phyloP scores from a whole-genome alignment of 2,797 vertebrate genomes.

The Cetoscarus ocellatus region DNA sequence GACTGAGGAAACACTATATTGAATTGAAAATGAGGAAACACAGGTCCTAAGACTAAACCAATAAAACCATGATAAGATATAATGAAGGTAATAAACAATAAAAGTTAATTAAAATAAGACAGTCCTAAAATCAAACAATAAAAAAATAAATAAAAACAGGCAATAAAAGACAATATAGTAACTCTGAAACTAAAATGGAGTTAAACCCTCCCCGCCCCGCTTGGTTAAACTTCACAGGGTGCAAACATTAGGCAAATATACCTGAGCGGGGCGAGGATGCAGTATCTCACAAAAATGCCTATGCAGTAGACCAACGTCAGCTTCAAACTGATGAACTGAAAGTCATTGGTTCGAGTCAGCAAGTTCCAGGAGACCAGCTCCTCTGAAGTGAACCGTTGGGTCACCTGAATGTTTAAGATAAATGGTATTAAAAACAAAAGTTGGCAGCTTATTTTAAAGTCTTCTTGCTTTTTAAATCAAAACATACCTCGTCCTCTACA shows the following conservation, averaged over 20 bases:
- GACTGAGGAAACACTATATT: too few relatives aligned
- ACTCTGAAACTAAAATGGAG: too few relatives aligned
- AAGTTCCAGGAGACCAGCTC: slow-evolving; percentile 98
- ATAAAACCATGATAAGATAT: too few relatives aligned
- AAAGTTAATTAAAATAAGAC: too few relatives aligned
- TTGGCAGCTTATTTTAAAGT: neutral
- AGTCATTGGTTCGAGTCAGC: slow-evolving; percentile 95
- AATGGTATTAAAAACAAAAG: neutral
- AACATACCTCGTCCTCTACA: slow-evolving; percentile 90
- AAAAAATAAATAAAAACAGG: too few relatives aligned
- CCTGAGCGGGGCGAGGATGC: slow-evolving; percentile 94
- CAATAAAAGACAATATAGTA: too few relatives aligned
- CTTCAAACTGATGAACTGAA: slow-evolving; percentile 92
- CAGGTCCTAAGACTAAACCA: too few relatives aligned
- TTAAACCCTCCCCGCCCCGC: too few relatives aligned
- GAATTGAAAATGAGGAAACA: too few relatives aligned
- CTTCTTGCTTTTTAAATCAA: neutral
- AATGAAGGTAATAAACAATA: too few relatives aligned
- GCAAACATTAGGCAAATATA: slow-evolving; percentile 54
- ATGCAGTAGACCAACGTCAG: slow-evolving; percentile 91
- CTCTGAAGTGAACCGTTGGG: slow-evolving; percentile 95
- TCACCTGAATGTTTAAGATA: slow-evolving; percentile 79
- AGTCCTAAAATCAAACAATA: too few relatives aligned
- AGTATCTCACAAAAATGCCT: slow-evolving; percentile 92
- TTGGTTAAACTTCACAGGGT: too few relatives aligned